Percentiles rank a stretch among this genome's conserved stretches.
Conservation (phyloP, 2,888 invertebrate species). For the Meganola albula region DNA sequence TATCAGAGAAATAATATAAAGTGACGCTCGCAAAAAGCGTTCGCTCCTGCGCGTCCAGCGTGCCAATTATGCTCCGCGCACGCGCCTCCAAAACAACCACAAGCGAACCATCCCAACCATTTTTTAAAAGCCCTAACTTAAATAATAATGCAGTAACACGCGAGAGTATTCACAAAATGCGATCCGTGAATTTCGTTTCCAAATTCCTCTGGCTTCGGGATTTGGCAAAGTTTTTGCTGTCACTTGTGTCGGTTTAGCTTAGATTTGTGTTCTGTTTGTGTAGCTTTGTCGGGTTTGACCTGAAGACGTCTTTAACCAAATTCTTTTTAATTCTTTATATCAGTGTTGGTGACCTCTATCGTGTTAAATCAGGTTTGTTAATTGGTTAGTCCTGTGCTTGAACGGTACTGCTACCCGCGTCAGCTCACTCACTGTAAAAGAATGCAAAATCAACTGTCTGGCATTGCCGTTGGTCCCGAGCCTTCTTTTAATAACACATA, state of each 20-base stretch:
- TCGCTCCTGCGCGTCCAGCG: conserved; percentile 45
- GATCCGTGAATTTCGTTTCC: conserved; percentile 72
- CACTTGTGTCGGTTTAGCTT: conserved; percentile 65
- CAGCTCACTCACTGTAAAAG: conserved; percentile 44
- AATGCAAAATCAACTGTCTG: conserved; percentile 53
- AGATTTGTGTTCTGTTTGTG: conserved; percentile 47
- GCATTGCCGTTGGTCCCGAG: conserved; percentile 29
- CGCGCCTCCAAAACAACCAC: conserved; percentile 71
- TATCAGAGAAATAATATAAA: too few relatives aligned
- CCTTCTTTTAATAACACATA: conserved; percentile 32
- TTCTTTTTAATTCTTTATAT: conserved; percentile 26
- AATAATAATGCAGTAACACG: conserved; percentile 78
- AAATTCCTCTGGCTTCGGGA: conserved; percentile 57
- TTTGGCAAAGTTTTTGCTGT: conserved; percentile 54
- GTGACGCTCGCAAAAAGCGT: conserved; percentile 43
- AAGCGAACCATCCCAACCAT: conserved; percentile 59
- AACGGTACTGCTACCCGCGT: conserved; percentile 26
- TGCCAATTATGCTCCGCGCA: conserved; percentile 71
- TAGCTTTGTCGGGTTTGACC: conserved; percentile 42
- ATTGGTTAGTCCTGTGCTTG: conserved; percentile 45
- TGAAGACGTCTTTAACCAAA: conserved; percentile 24
- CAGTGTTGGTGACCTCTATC: conserved; percentile 31
- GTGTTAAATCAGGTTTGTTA: conserved; percentile 41
- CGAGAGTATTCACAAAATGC: conserved; percentile 75
- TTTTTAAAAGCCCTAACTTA: conserved; percentile 67